Conservation (phyloP, 2,113 vertebrate species). For the Gallinago media region DNA sequence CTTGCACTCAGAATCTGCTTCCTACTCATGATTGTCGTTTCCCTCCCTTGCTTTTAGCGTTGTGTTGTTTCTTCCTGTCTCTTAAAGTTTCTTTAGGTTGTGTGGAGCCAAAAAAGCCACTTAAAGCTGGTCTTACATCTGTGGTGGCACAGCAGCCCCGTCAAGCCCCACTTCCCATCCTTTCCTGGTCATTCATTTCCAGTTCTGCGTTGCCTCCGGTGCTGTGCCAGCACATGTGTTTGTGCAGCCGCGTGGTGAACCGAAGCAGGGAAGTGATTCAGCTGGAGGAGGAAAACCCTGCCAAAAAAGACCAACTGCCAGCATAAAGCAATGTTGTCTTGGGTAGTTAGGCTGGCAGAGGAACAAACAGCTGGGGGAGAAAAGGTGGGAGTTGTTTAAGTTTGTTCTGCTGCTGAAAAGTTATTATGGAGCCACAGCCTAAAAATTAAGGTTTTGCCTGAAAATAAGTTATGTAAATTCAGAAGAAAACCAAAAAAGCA, state of each 20-base stretch:
- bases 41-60: neutral
- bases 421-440: neutral
- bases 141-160: neutral
- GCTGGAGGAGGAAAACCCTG: neutral
- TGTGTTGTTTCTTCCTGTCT: neutral
- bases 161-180: neutral
- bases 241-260: neutral
- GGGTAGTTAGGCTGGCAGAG: neutral
- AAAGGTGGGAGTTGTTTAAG: neutral
- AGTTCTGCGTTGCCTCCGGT: accelerated
- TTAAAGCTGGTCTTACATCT: neutral
- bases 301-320: neutral
- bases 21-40: accelerated
- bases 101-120: neutral
- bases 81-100: neutral
- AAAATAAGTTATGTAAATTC: neutral
- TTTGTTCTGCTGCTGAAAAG: neutral
- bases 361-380: neutral
- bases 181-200: neutral
- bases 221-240: neutral
- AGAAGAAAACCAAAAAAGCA: neutral
- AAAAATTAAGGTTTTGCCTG: neutral
- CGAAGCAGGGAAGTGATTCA: neutral
- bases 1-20: neutral
- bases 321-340: neutral